These are phyloP conservation scores for Camelus bactrianus DNA, from an alignment of 2,113 vertebrate genomes.

Conservation along the genomic window DNA sequence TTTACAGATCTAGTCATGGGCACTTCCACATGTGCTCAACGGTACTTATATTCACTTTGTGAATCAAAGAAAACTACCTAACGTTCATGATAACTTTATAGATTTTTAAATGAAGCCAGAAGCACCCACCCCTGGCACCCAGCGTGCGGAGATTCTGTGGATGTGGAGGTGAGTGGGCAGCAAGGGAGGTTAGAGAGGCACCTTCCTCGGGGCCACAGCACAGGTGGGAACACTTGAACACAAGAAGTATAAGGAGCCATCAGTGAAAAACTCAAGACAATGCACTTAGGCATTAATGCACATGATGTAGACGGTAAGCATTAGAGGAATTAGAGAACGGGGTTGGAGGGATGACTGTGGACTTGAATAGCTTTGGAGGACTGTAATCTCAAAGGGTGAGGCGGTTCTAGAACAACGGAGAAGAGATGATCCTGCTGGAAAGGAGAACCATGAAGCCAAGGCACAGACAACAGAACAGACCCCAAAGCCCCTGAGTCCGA, in stretches of 20 bases:
- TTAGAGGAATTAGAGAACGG: background rate
- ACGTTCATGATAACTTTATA: background rate
- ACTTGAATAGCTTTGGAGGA: background rate
- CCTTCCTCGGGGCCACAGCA: background rate
- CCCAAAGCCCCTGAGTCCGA: background rate
- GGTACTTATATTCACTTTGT: background rate
- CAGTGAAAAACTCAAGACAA: background rate
- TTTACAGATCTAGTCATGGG: background rate
- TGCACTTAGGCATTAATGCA: background rate
- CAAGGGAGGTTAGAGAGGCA: background rate
- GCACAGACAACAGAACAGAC: background rate
- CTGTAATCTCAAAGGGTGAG: background rate
- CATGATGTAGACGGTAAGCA: background rate
- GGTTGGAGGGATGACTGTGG: background rate
- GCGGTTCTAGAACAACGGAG: background rate
- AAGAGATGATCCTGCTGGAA: background rate
- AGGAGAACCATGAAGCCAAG: background rate
- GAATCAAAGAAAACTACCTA: background rate
- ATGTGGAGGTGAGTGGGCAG: background rate
- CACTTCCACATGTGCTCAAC: background rate
- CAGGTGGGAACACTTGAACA: background rate
- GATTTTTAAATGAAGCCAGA: background rate
- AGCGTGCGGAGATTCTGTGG: background rate
- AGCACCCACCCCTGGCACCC: background rate
- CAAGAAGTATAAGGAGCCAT: background rate